Evolutionary conservation across 2,888 invertebrate species (phyloP).

Genomic region (Zelleria hepariella): DNA sequence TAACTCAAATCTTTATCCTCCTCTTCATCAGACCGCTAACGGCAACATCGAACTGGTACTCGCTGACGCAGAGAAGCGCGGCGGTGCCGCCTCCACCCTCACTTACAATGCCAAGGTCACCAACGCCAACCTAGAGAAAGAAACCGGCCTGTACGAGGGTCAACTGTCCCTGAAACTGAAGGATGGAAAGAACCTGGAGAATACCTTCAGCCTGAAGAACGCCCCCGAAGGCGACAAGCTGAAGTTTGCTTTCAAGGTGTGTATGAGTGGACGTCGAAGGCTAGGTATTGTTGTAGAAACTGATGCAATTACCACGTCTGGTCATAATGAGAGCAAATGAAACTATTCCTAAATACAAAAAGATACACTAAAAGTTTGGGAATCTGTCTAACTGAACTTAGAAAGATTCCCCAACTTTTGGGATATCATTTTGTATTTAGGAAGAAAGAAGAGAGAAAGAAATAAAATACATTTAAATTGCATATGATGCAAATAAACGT

Average conservation of each 20-base stretch:
- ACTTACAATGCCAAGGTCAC: conserved; percentile 41
- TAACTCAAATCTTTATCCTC: no score
- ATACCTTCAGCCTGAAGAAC: conserved; percentile 39
- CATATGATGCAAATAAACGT: no score
- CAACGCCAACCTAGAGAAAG: conserved; percentile 39
- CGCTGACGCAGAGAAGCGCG: conserved; percentile 48
- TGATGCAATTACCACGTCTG: no score
- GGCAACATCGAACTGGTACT: conserved; percentile 37
- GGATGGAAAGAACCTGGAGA: conserved; percentile 43
- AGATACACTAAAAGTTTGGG: no score
- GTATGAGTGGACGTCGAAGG: not conserved
- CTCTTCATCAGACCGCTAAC: conserved; percentile 33
- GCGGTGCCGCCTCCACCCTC: conserved; percentile 42
- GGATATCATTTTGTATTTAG: no score
- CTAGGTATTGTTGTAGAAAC: no score
- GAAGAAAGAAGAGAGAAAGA: no score
- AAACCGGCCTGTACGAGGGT: conserved; percentile 40
- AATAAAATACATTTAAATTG: no score
- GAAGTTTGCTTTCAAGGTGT: conserved; percentile 49
- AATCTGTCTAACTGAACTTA: no score
- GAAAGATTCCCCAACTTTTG: no score
- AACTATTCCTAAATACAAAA: no score
- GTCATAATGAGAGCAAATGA: no score
- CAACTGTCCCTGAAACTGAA: conserved; percentile 42
- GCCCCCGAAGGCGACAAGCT: conserved; percentile 35